Evolutionary conservation across 2,888 invertebrate species (phyloP).

Genomic region (Yponomeuta sedellus): DNA sequence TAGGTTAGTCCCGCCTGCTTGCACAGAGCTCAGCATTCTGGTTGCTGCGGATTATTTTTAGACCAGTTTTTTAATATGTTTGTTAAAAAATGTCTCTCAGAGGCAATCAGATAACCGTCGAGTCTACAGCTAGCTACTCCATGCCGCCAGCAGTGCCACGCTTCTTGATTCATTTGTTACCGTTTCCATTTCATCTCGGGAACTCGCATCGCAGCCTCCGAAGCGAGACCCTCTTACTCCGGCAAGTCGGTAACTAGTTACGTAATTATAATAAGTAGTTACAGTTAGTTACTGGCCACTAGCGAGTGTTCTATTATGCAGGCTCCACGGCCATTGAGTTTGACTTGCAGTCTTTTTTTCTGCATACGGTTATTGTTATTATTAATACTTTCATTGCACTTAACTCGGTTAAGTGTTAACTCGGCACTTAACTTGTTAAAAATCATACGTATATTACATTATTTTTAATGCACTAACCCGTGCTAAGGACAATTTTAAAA

Average conservation of each 20-base stretch:
- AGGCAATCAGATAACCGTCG: neutral
- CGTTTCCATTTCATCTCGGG: constrained; percentile 14
- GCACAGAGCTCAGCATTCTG: no score
- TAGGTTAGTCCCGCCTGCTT: no score
- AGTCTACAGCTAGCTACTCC: constrained; percentile 1
- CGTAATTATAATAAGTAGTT: neutral
- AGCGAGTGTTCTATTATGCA: neutral
- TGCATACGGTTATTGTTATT: no score
- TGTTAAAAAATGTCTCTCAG: neutral
- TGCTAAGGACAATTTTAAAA: no score
- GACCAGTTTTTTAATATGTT: no score
- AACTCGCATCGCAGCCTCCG: neutral
- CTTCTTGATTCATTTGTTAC: constrained; percentile 12
- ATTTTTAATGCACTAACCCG: no score
- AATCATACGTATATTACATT: no score
- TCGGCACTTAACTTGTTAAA: no score
- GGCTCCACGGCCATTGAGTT: neutral
- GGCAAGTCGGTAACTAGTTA: neutral
- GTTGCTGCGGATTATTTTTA: no score
- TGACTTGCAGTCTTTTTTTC: neutral
- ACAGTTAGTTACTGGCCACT: neutral
- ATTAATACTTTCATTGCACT: no score
- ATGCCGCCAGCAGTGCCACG: neutral
- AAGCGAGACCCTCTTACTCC: neutral
- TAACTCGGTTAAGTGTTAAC: no score